phyloP scores from a whole-genome alignment of 2,888 invertebrate genomes.

The Allygus modestus region DNA sequence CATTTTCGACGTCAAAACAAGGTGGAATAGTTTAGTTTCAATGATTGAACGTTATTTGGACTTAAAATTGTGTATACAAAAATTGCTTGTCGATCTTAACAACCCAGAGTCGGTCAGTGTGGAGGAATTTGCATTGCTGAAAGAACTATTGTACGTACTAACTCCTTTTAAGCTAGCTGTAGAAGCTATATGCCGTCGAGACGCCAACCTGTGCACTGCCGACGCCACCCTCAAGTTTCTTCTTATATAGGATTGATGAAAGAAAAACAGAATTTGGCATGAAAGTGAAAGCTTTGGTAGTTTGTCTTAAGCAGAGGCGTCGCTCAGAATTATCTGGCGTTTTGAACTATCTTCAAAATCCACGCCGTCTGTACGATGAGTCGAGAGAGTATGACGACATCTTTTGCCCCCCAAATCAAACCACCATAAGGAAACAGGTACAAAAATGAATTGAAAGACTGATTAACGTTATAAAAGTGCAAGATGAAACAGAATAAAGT shows the following conservation, averaged over 20 bases:
- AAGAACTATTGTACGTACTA: conserved; percentile 61
- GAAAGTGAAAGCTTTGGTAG: neutral
- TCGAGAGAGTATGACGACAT: neutral
- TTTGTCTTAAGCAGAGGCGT: conserved; percentile 26
- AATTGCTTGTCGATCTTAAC: conserved; percentile 67
- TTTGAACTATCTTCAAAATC: conserved; percentile 13
- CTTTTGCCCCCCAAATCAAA: neutral
- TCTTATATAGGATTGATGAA: conserved; percentile 38
- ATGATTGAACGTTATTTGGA: conserved; percentile 61
- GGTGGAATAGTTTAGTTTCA: conserved; percentile 67
- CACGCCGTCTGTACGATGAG: neutral
- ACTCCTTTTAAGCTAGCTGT: conserved; percentile 68
- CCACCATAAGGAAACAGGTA: neutral
- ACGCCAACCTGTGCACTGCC: conserved; percentile 66
- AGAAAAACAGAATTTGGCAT: conserved; percentile 19
- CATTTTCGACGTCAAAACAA: conserved; percentile 67
- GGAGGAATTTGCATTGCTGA: conserved; percentile 65
- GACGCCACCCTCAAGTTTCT: conserved; percentile 66
- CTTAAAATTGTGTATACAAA: conserved; percentile 66
- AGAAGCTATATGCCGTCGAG: conserved; percentile 67
- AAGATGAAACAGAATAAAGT: too few species aligned
- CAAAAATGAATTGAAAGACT: neutral
- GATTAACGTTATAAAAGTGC: too few species aligned
- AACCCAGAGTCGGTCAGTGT: conserved; percentile 57
- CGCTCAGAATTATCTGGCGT: neutral